These are phyloP conservation scores for Acrobeloides nanus DNA, from an alignment of 2,888 invertebrate species.

Conservation along the genomic window DNA sequence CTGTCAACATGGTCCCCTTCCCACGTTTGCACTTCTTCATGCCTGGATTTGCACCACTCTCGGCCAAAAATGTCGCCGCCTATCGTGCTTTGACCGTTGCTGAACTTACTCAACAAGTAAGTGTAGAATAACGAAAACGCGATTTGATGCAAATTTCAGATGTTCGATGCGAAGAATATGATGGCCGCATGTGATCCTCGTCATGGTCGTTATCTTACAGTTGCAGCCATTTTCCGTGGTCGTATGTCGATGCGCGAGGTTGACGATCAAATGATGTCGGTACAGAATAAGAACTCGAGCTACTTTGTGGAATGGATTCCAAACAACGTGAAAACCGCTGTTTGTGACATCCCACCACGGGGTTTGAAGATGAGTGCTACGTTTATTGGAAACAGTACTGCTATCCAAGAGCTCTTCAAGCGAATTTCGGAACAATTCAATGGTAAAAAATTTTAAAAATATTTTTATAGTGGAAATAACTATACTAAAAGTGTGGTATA, in stretches of 20 bases:
- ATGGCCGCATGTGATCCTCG: conserved; percentile 60
- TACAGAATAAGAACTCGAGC: conserved; percentile 81
- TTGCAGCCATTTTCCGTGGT: conserved; percentile 62
- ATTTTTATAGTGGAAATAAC: no score
- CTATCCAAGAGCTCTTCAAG: conserved; percentile 83
- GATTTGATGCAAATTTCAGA: conserved; percentile 47
- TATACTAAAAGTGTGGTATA: no score
- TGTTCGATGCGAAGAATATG: conserved; percentile 64
- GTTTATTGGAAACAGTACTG: conserved; percentile 81
- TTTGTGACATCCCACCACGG: conserved; percentile 83
- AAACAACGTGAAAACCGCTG: conserved; percentile 54
- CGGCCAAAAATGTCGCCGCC: conserved; percentile 65
- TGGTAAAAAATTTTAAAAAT: conserved; percentile 32
- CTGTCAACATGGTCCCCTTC: conserved; percentile 84
- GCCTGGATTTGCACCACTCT: conserved; percentile 29
- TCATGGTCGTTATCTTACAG: conserved; percentile 61
- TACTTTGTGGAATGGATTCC: conserved; percentile 77
- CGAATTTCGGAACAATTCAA: conserved; percentile 78
- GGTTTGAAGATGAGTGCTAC: conserved; percentile 85
- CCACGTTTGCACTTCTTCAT: conserved; percentile 64
- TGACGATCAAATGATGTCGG: conserved; percentile 82
- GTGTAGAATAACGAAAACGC: not conserved
- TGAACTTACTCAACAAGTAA: conserved; percentile 65
- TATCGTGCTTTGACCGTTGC: conserved; percentile 68
- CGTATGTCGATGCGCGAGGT: conserved; percentile 64